Evolutionary conservation across 2,888 invertebrate genomes (phyloP).

Genomic region (Dolichomitus sp.): DNA sequence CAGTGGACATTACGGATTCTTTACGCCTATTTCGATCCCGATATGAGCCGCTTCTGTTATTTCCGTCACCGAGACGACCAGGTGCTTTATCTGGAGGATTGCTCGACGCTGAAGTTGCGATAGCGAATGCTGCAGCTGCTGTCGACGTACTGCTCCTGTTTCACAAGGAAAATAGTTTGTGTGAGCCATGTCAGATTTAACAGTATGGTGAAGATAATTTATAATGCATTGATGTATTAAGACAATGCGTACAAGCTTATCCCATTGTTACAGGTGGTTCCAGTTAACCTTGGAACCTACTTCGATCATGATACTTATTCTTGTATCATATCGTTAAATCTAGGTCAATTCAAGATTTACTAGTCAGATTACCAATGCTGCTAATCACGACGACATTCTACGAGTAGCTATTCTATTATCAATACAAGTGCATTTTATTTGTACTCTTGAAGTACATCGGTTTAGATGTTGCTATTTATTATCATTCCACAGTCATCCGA

Average conservation of each 20-base stretch:
- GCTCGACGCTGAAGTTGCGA: slow-evolving; percentile 95
- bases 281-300: background rate
- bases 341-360: slow-evolving; percentile 21
- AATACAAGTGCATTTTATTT: slow-evolving; percentile 31
- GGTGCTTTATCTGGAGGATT: slow-evolving; percentile 91
- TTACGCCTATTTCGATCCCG: slow-evolving; percentile 88
- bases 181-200: background rate
- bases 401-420: slow-evolving; percentile 55
- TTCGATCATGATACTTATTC: background rate
- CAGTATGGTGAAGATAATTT: background rate
- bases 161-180: slow-evolving; percentile 10
- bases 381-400: slow-evolving; percentile 43
- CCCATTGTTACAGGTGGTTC: background rate
- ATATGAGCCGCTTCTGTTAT: slow-evolving; percentile 76
- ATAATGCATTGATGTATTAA: background rate
- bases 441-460: slow-evolving; percentile 38
- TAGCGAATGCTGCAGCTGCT: slow-evolving; percentile 96
- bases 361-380: slow-evolving; percentile 23
- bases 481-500: slow-evolving; percentile 1
- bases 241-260: slow-evolving; percentile 14
- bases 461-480: slow-evolving; percentile 21
- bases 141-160: slow-evolving; percentile 93
- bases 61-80: slow-evolving; percentile 73
- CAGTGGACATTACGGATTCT: slow-evolving; percentile 95
- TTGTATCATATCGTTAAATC: background rate